phyloP scores from a whole-genome alignment of 2,888 invertebrate species.

The Xylocampa areola region DNA sequence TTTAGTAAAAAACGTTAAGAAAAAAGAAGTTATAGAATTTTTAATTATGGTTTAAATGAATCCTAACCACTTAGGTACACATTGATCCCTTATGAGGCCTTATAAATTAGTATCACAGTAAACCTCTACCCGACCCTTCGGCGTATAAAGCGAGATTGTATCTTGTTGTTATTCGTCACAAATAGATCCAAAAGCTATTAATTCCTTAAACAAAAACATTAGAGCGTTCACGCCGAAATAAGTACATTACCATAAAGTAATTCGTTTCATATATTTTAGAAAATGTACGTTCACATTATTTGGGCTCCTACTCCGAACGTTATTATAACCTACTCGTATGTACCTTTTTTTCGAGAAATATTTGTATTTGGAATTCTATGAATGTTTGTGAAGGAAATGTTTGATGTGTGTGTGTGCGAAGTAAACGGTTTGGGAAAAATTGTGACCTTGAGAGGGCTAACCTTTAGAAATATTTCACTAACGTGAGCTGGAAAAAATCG shows the following conservation, averaged over 20 bases:
- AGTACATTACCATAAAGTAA: constrained; percentile 24
- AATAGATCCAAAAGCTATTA: constrained; percentile 16
- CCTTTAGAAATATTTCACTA: background rate
- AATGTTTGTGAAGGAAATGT: constrained; percentile 38
- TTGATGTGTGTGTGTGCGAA: constrained; percentile 14
- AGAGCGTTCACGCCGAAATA: constrained; percentile 6
- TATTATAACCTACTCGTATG: constrained; percentile 13
- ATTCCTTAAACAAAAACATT: constrained; percentile 15
- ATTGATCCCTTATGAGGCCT: too few species aligned
- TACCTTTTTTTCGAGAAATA: constrained; percentile 2
- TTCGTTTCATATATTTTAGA: constrained; percentile 11
- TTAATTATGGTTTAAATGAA: too few species aligned
- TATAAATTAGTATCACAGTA: too few species aligned
- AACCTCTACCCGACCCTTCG: too few species aligned
- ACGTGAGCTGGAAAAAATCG: too few species aligned
- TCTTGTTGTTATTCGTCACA: constrained; percentile 1
- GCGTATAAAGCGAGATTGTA: too few species aligned
- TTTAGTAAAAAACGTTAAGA: too few species aligned
- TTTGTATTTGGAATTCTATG: constrained; percentile 19
- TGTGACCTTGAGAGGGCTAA: constrained; percentile 11
- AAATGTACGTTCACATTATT: constrained; percentile 7
- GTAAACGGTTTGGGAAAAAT: constrained; percentile 6
- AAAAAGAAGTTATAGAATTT: too few species aligned
- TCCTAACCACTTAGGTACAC: too few species aligned
- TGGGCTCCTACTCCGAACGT: constrained; percentile 7